A percentile compares a stretch with the other conserved stretches of the same genome.
These are phyloP conservation scores for Eurypyga helias DNA, from an alignment of 2,113 vertebrate species.

Conservation along the genomic window DNA sequence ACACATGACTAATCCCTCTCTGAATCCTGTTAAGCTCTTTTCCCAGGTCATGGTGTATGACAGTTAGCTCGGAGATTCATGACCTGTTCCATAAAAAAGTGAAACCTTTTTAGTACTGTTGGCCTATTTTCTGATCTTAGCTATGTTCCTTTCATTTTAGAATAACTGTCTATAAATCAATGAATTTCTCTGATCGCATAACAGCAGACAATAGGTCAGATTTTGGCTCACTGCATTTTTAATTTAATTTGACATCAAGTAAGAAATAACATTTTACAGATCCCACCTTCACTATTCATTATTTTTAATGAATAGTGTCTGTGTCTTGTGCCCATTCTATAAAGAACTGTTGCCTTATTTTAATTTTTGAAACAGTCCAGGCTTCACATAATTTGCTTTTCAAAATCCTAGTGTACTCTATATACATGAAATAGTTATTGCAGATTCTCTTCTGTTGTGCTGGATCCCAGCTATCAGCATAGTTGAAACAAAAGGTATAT, in stretches of 20 bases:
- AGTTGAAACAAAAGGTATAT: not conserved
- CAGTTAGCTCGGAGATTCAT: not conserved
- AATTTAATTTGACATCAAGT: not conserved
- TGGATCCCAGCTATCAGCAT: not conserved
- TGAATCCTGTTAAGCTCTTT: slow-evolving; percentile 51
- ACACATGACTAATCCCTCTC: slow-evolving; percentile 31
- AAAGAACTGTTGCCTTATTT: not conserved
- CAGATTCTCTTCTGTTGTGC: not conserved
- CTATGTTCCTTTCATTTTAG: not conserved
- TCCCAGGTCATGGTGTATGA: not conserved
- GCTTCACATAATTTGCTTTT: not conserved
- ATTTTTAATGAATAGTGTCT: not conserved
- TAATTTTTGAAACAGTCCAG: not conserved
- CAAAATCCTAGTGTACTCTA: not conserved
- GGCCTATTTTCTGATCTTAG: not conserved
- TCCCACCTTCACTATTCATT: not conserved
- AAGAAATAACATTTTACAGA: not conserved
- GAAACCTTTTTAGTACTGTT: not conserved
- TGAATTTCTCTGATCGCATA: not conserved
- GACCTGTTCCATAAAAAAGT: not conserved
- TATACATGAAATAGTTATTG: not conserved
- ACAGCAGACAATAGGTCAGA: not conserved
- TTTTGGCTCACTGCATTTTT: not conserved
- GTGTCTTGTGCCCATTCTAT: not conserved
- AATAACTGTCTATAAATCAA: not conserved